A percentile compares a stretch with the other conserved stretches of the same genome.
Evolutionary conservation across 1,140 invertebrate species (phyloP).

Genomic region (Asobara japonica): DNA sequence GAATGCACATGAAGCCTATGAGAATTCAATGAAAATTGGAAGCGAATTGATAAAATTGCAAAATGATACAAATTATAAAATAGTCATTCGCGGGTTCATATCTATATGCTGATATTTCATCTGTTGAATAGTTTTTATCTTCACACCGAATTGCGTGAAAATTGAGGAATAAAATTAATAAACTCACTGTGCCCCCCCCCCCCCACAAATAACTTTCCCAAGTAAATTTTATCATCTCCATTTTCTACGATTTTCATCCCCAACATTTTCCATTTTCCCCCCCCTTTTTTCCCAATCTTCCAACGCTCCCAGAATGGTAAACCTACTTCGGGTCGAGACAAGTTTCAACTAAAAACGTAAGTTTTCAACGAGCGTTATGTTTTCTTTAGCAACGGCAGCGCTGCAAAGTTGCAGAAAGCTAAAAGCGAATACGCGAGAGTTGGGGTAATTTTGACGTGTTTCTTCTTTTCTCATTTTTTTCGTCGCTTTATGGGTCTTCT

Average conservation of each 20-base stretch:
- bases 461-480: background rate
- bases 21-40: no score
- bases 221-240: no score
- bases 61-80: no score
- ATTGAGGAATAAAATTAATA: no score
- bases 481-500: background rate
- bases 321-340: conserved; percentile 22
- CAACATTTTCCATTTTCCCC: background rate
- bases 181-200: no score
- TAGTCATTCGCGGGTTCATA: no score
- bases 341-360: conserved; percentile 25
- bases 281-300: background rate
- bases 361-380: conserved; percentile 27
- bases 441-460: conserved; percentile 4
- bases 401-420: conserved; percentile 16
- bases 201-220: no score
- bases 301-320: background rate
- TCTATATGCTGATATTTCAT: no score
- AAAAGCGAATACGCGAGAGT: conserved; percentile 18
- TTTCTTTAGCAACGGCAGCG: background rate
- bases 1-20: no score
- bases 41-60: no score
- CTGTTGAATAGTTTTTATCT: no score
- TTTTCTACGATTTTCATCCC: background rate
- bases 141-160: no score